These are phyloP conservation scores for Eilema depressum DNA, from an alignment of 2,888 invertebrate genomes.

Conservation along the genomic window DNA sequence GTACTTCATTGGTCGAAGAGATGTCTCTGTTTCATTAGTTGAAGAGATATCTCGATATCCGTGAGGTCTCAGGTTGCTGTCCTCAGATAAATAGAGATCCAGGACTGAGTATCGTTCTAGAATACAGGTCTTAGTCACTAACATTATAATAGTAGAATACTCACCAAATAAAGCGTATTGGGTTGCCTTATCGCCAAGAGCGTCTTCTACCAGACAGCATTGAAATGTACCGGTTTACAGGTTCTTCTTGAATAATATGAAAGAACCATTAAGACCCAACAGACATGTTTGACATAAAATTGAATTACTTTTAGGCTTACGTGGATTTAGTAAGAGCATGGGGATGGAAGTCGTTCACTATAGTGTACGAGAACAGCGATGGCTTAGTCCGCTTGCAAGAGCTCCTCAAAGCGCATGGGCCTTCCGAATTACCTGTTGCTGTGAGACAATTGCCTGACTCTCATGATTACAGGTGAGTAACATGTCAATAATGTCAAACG, in stretches of 20 bases:
- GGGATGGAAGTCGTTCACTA: slow-evolving; percentile 98
- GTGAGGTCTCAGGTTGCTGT: no score
- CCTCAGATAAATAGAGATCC: no score
- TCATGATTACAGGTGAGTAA: slow-evolving; percentile 92
- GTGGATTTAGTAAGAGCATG: slow-evolving; percentile 95
- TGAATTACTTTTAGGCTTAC: slow-evolving; percentile 90
- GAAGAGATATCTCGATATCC: no score
- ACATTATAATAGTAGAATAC: no score
- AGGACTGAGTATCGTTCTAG: no score
- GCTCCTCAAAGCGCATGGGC: slow-evolving; percentile 94
- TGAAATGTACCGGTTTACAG: neutral
- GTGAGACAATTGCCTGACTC: slow-evolving; percentile 94
- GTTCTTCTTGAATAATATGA: neutral
- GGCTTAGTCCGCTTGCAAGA: slow-evolving; percentile 95
- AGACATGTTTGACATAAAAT: neutral
- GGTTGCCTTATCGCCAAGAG: neutral
- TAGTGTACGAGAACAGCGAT: slow-evolving; percentile 98
- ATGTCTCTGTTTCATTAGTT: no score
- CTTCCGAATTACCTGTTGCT: slow-evolving; percentile 93
- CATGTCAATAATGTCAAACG: neutral
- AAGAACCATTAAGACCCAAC: no score
- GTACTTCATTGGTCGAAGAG: no score
- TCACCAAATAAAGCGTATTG: no score
- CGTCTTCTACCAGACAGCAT: neutral
- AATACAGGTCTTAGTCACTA: no score